Conservation (phyloP, 2,113 vertebrate genomes). For the Propithecus coquereli region DNA sequence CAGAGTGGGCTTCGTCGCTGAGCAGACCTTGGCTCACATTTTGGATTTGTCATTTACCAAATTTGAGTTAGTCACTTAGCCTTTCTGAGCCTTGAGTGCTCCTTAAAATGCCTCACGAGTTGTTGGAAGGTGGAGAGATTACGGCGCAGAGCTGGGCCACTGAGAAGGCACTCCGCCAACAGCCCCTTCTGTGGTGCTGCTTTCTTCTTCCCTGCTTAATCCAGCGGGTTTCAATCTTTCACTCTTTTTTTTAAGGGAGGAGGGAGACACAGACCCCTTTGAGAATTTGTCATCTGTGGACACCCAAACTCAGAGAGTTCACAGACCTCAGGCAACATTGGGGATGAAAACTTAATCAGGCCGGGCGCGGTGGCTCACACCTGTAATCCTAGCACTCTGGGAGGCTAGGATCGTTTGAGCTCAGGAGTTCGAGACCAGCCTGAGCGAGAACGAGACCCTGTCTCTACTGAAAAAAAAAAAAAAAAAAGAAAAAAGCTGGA, state of each 20-base stretch:
- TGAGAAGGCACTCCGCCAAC: background rate
- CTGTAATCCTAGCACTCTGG: no score
- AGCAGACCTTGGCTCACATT: background rate
- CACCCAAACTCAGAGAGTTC: background rate
- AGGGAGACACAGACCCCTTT: background rate
- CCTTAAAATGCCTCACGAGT: background rate
- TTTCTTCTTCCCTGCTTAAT: background rate
- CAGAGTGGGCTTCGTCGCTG: no score
- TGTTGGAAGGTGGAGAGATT: background rate
- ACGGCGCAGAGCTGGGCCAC: background rate
- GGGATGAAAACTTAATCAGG: background rate
- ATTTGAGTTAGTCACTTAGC: background rate
- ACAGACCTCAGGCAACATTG: background rate
- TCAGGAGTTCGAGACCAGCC: no score
- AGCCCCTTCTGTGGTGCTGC: fast-evolving
- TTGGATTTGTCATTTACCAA: background rate
- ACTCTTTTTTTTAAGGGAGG: background rate
- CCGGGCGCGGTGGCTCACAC: no score
- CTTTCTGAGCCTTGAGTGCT: background rate
- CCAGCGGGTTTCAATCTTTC: background rate
- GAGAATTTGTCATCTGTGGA: background rate
- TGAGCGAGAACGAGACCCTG: no score
- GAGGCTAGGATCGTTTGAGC: no score
- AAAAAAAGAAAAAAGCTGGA: no score
- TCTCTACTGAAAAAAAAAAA: no score